phyloP scores from a whole-genome alignment of 2,797 vertebrate species.

The Gadopsis marmoratus region DNA sequence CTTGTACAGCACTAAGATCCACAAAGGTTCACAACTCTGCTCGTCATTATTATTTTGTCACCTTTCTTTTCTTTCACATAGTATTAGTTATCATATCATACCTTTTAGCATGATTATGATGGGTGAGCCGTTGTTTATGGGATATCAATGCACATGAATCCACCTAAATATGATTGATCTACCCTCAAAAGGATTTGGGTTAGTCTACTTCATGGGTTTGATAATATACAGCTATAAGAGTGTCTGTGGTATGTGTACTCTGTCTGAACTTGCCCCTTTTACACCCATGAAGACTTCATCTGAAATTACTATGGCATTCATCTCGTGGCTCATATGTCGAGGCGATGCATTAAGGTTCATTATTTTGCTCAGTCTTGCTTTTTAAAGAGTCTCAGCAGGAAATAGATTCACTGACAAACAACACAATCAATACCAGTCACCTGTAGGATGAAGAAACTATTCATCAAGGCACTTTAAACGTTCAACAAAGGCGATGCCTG shows the following conservation, averaged over 20 bases:
- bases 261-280: constrained; percentile 25
- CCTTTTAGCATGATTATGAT: background rate
- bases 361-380: background rate
- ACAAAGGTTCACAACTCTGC: background rate
- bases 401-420: constrained; percentile 11
- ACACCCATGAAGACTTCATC: background rate
- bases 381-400: constrained; percentile 3
- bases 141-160: constrained; percentile 2
- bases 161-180: background rate
- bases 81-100: background rate
- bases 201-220: constrained; percentile 2
- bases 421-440: background rate
- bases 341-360: constrained; percentile 4
- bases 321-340: background rate
- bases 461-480: constrained; percentile 10
- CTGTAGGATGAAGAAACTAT: background rate
- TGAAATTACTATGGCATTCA: background rate
- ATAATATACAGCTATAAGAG: background rate
- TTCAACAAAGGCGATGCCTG: background rate
- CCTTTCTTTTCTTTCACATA: constrained; percentile 9
- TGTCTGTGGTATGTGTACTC: background rate
- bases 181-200: no score
- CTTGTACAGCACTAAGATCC: background rate
- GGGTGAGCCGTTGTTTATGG: background rate
- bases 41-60: background rate